Base-by-base conservation (phyloP, 2,888 invertebrate genomes). In the Litoditis marina region DNA sequence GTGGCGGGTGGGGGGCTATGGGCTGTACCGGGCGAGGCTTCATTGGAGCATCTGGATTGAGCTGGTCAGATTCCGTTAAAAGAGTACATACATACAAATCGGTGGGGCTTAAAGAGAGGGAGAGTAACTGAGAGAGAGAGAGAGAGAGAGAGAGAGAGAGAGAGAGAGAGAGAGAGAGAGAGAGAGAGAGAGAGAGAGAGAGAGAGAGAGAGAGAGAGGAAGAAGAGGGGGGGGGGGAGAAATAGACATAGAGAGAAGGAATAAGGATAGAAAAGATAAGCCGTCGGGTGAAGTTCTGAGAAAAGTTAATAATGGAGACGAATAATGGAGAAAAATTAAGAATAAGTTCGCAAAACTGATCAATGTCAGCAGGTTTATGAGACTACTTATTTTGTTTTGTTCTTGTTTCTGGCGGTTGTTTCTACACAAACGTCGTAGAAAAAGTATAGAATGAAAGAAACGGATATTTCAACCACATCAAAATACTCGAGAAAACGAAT, bases 121-220 rank as follows among this genome's bases (percentile, higher is more conserved):
- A 42, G 19, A 42, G 42, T 42, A 19, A 42, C n/a, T 16, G n/a
- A 19, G n/a, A 8, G 19, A 42, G 36, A 11, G 13, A 8, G 11
- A 42, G 42, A 19, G 42, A 19, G 42, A 42, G n/a, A 19, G 42
- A 27, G 28, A 16, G 27, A n/a, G 28, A n/a, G 49, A 30, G 28
- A 27, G 16, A 27, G 5, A 27, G 28, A 27, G 27, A 28, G 8
- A 49, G 27, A 47, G 5, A 49, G 27, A 27, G 49, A 49, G 36
- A 52, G 52, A 11, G 32, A 31, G 7, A 52, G 52, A 52, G 19
- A 47, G 47, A 19, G 3, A 47, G 34, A 52, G 52, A 52, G 52
- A 32, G 8, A 42, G 42, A 42, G 42, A 42, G 42, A 42, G 5
- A 42, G 30, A 51, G 36, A 5, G 34, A 51, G 13, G 19, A n/a